Conservation (phyloP, 53 echinoderm and acorn worm genomes). For the Hippasteria phrygiana region DNA sequence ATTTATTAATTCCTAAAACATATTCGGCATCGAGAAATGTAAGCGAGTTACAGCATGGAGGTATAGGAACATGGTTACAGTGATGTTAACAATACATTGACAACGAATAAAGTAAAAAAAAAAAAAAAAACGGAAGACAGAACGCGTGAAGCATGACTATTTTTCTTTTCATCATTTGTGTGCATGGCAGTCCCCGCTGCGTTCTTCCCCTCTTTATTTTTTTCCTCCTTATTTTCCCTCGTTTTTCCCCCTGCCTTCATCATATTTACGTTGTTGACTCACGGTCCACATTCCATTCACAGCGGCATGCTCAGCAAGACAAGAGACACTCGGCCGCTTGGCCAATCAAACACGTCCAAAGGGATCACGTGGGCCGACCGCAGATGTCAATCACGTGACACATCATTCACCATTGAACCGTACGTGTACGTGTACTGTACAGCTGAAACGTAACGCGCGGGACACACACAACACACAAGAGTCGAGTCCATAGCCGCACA, state of each 20-base stretch:
- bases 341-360: constrained; percentile 74
- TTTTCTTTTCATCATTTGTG: background rate
- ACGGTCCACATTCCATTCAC: constrained; percentile 64
- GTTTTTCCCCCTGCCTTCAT: constrained; percentile 2
- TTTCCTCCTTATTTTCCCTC: background rate
- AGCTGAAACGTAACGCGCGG: constrained; percentile 47
- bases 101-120: background rate
- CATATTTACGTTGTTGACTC: constrained; percentile 61
- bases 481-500: background rate
- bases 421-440: constrained; percentile 47
- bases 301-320: constrained; percentile 49
- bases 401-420: constrained; percentile 75
- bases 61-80: no score
- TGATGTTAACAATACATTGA: no score
- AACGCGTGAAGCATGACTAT: background rate
- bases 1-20: no score
- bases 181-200: no score
- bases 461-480: background rate
- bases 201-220: background rate
- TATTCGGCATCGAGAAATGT: no score
- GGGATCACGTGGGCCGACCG: constrained; percentile 62
- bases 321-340: constrained; percentile 65
- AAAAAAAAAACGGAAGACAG: background rate
- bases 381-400: constrained; percentile 84
- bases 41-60: no score